Conservation (phyloP, 1,140 invertebrate genomes). For the Calycopis cecrops region DNA sequence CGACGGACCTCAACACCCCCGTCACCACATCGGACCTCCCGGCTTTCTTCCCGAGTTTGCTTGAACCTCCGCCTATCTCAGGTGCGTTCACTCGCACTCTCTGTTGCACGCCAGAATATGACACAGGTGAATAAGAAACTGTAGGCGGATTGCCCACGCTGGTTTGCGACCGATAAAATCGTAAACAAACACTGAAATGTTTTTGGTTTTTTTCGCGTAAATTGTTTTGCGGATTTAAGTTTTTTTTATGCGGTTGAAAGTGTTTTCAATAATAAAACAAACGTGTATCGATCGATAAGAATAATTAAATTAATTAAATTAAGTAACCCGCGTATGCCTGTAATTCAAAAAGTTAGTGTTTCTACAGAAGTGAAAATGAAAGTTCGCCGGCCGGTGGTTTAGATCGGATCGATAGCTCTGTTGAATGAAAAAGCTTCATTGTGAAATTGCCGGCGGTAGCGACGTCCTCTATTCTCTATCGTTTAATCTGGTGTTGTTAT, state of each 20-base stretch:
- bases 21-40: conserved; percentile 64
- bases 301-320: neutral
- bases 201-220: conserved; percentile 25
- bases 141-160: conserved; percentile 43
- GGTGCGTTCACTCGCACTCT: conserved; percentile 75
- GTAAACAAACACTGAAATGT: conserved; percentile 56
- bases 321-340: neutral
- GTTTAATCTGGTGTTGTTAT: conserved; percentile 11
- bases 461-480: neutral
- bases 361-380: conserved; percentile 53
- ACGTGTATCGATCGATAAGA: neutral
- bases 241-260: conserved; percentile 18
- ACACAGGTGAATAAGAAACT: conserved; percentile 12
- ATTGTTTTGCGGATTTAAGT: conserved; percentile 19
- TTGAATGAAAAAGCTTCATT: conserved; percentile 45
- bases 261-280: conserved; percentile 2
- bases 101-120: conserved; percentile 26
- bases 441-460: conserved; percentile 31
- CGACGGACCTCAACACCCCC: conserved; percentile 66
- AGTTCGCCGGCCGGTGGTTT: conserved; percentile 46
- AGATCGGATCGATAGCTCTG: conserved; percentile 50
- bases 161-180: conserved; percentile 47
- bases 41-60: conserved; percentile 75
- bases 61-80: conserved; percentile 91
- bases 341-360: conserved; percentile 29